These are phyloP conservation scores for Ceratosolen fusciceps DNA, from an alignment of 1,140 invertebrate genomes.

Conservation along the genomic window DNA sequence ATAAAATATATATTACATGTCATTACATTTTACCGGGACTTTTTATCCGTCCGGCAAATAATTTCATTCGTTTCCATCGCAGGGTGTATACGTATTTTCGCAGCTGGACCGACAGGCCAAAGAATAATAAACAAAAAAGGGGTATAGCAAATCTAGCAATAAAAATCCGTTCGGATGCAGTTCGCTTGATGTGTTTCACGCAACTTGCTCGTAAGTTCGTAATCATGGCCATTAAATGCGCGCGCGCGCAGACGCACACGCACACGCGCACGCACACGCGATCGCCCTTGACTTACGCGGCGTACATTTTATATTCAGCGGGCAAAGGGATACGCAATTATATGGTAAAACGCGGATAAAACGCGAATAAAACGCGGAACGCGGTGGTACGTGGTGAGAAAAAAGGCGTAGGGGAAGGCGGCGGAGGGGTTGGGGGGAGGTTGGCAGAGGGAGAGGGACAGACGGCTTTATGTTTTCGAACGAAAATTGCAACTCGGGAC, in stretches of 20 bases:
- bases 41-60: background rate
- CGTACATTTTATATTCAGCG: conserved; percentile 25
- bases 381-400: no score
- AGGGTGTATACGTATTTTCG: conserved; percentile 7
- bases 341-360: background rate
- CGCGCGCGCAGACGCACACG: background rate
- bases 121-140: background rate
- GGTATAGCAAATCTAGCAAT: background rate
- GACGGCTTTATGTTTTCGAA: background rate
- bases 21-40: background rate
- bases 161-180: background rate
- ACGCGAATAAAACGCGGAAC: no score
- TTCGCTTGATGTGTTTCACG: background rate
- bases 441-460: background rate
- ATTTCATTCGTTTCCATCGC: background rate
- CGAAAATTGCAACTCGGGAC: background rate
- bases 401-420: background rate
- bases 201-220: conserved; percentile 23
- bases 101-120: background rate
- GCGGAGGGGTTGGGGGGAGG: background rate
- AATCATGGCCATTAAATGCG: conserved; percentile 32
- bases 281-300: background rate
- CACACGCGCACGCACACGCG: background rate
- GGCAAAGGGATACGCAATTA: background rate
- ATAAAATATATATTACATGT: background rate